Conservation (phyloP, 2,113 vertebrate genomes). For the Dascyllus trimaculatus region DNA sequence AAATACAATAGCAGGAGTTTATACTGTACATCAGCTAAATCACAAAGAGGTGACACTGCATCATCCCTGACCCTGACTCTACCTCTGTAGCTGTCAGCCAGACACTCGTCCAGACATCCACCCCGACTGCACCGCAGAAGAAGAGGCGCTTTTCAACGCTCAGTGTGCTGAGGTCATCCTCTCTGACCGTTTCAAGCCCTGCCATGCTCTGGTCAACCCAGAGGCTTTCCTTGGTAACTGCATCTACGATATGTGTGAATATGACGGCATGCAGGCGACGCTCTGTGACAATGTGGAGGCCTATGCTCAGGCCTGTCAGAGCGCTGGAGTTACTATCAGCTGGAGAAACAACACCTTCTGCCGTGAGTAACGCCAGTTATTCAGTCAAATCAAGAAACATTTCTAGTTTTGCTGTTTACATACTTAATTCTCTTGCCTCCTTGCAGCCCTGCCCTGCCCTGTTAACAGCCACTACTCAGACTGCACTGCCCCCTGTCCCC, state of each 20-base stretch:
- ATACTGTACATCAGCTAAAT: not conserved
- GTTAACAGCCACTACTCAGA: slow-evolving; percentile 85
- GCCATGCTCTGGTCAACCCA: slow-evolving; percentile 74
- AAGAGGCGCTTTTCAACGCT: slow-evolving; percentile 63
- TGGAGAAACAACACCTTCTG: slow-evolving; percentile 92
- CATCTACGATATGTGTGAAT: slow-evolving; percentile 86
- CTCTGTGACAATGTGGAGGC: slow-evolving; percentile 88
- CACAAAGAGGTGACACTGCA: not conserved
- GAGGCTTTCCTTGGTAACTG: slow-evolving; percentile 84
- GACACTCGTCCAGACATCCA: slow-evolving; percentile 76
- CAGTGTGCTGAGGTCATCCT: slow-evolving; percentile 74
- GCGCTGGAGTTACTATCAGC: slow-evolving; percentile 79
- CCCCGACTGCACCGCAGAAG: slow-evolving; percentile 72
- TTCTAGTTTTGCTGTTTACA: not conserved
- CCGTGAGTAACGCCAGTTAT: slow-evolving; percentile 78
- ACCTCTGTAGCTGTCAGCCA: slow-evolving; percentile 82
- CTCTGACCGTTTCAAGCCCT: slow-evolving; percentile 78
- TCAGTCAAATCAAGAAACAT: no score
- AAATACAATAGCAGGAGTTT: no score
- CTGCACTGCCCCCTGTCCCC: slow-evolving; percentile 84
- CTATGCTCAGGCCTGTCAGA: slow-evolving; percentile 86
- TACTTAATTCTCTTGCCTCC: not conserved
- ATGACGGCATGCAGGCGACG: slow-evolving; percentile 78
- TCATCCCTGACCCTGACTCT: not conserved
- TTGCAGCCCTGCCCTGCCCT: slow-evolving; percentile 85